Conservation (phyloP, 2,888 invertebrate genomes). For the Meganola albula region DNA sequence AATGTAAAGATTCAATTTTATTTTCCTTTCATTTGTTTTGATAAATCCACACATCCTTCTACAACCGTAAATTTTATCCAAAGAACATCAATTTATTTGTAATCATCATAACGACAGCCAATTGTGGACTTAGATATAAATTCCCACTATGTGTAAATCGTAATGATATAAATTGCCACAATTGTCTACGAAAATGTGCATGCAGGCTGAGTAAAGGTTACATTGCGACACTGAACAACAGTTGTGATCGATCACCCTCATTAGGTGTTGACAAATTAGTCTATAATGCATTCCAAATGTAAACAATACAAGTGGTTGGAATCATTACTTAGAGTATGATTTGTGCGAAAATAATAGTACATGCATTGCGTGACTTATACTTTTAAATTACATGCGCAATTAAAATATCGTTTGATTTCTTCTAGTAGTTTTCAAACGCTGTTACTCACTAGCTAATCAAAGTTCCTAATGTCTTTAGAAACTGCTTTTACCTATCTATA, state of each 20-base stretch:
- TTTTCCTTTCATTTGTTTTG: constrained; percentile 13
- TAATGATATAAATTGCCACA: constrained; percentile 56
- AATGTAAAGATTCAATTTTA: too few relatives aligned
- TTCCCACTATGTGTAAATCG: constrained; percentile 52
- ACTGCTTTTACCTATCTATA: too few relatives aligned
- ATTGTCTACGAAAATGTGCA: constrained; percentile 40
- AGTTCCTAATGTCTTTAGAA: too few relatives aligned
- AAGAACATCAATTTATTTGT: constrained; percentile 57
- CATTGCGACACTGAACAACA: constrained; percentile 50
- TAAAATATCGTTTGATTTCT: too few relatives aligned
- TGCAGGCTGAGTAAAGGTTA: constrained; percentile 37
- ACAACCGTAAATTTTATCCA: constrained; percentile 36
- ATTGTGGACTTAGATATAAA: constrained; percentile 44
- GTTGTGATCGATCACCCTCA: constrained; percentile 38
- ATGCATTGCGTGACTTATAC: too few relatives aligned
- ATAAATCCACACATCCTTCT: constrained; percentile 20
- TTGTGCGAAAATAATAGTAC: too few relatives aligned
- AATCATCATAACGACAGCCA: constrained; percentile 50
- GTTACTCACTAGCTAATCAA: too few relatives aligned
- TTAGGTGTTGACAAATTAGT: constrained; percentile 10
- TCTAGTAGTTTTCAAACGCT: too few relatives aligned
- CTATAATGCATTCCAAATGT: constrained; percentile 9
- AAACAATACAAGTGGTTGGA: constrained; percentile 13
- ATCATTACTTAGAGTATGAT: too few relatives aligned
- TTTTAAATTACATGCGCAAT: too few relatives aligned